Percentiles rank a stretch among this genome's conserved stretches.
These are phyloP conservation scores for Eupithecia centaureata DNA, from an alignment of 2,888 invertebrate genomes.

Conservation along the genomic window DNA sequence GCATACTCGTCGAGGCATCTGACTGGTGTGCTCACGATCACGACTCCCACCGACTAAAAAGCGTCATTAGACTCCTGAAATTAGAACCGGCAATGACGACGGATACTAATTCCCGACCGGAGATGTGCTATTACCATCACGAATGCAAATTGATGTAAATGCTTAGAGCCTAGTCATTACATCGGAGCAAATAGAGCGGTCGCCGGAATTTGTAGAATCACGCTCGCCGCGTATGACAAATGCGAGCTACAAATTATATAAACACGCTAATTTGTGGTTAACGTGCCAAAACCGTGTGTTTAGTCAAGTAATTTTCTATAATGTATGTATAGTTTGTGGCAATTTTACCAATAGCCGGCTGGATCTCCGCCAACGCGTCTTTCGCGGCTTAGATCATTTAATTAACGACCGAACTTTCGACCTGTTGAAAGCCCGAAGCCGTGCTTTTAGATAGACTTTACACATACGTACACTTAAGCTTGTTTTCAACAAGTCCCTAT, in stretches of 20 bases:
- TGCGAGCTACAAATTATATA: slow-evolving; percentile 57
- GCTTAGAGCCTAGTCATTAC: slow-evolving; percentile 52
- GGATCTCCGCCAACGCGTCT: slow-evolving; percentile 72
- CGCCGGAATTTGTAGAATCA: slow-evolving; percentile 40
- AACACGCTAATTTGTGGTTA: slow-evolving; percentile 65
- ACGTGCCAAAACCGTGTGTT: slow-evolving; percentile 53
- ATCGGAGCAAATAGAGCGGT: slow-evolving; percentile 37
- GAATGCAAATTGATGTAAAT: slow-evolving; percentile 62
- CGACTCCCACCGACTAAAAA: slow-evolving; percentile 61
- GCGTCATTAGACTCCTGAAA: slow-evolving; percentile 68
- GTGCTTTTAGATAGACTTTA: slow-evolving; percentile 72
- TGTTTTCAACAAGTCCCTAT: slow-evolving; percentile 57
- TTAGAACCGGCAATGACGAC: slow-evolving; percentile 63
- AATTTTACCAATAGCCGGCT: slow-evolving; percentile 76
- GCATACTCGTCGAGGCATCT: slow-evolving; percentile 57
- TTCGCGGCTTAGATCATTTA: slow-evolving; percentile 79
- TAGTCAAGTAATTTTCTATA: slow-evolving; percentile 65
- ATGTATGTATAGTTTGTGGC: slow-evolving; percentile 66
- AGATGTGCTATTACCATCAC: slow-evolving; percentile 57
- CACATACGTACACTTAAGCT: slow-evolving; percentile 60
- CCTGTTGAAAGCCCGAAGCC: slow-evolving; percentile 81
- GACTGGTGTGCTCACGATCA: slow-evolving; percentile 66
- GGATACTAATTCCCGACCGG: slow-evolving; percentile 57
- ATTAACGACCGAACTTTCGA: slow-evolving; percentile 82
- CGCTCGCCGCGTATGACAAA: slow-evolving; percentile 64